A percentile compares a stretch with the other conserved stretches of the same genome.
phyloP scores from a whole-genome alignment of 2,797 vertebrate species.

The Hipposideros larvatus region DNA sequence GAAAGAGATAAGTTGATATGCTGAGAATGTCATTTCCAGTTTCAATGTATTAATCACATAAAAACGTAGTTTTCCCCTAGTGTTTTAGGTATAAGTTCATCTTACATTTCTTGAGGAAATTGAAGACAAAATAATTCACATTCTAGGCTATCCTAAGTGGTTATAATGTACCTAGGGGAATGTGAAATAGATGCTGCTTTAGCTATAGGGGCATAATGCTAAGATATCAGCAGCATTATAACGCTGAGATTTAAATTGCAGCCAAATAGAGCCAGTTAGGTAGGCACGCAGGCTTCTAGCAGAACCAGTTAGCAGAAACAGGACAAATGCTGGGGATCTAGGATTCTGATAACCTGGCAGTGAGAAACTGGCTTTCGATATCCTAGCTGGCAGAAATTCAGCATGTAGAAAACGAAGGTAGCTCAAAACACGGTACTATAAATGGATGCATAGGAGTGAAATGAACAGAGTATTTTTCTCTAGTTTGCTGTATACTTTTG shows the following conservation, averaged over 20 bases:
- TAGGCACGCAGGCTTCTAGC: neutral
- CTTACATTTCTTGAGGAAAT: conserved; percentile 45
- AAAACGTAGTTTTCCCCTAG: neutral
- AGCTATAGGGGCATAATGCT: neutral
- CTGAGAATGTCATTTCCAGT: conserved; percentile 12
- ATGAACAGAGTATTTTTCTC: neutral
- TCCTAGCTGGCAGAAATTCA: neutral
- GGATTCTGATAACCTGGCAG: neutral
- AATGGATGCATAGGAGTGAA: neutral
- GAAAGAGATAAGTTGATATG: neutral
- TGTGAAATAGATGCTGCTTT: neutral
- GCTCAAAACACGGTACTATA: neutral
- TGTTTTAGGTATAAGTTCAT: conserved; percentile 24
- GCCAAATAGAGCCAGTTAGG: neutral
- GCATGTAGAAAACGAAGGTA: neutral
- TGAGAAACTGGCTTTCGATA: neutral
- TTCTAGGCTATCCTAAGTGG: neutral
- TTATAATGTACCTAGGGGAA: neutral
- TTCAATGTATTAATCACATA: neutral
- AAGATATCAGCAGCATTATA: neutral
- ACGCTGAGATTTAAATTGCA: neutral
- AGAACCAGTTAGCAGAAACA: neutral
- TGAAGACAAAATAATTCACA: conserved; percentile 8
- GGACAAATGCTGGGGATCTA: neutral
- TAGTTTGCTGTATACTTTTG: neutral